Percentiles rank a stretch among this genome's conserved stretches.
phyloP scores from a whole-genome alignment of 1,140 invertebrate species.

The Achroia grisella region DNA sequence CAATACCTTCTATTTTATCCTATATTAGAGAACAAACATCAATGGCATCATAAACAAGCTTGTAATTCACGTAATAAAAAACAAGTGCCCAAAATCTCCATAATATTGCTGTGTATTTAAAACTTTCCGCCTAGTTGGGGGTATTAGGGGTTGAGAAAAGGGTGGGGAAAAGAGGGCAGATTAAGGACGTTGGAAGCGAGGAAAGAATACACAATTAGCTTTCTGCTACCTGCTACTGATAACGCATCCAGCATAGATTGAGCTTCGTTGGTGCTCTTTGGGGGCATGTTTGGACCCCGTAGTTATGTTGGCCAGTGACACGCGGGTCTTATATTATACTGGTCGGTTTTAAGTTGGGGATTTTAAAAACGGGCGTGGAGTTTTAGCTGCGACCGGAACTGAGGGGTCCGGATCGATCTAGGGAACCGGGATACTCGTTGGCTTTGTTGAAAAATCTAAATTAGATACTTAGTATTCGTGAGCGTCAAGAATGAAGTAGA shows the following conservation, averaged over 20 bases:
- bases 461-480: slow-evolving; percentile 63
- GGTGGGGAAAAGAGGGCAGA: slow-evolving; percentile 50
- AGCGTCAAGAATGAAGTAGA: slow-evolving; percentile 26
- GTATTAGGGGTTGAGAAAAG: slow-evolving; percentile 21
- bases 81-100: slow-evolving; percentile 28
- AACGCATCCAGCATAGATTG: slow-evolving; percentile 45
- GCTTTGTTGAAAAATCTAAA: slow-evolving; percentile 65
- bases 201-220: slow-evolving; percentile 73
- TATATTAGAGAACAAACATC: neutral
- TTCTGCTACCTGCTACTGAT: slow-evolving; percentile 61
- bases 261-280: slow-evolving; percentile 21
- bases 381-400: slow-evolving; percentile 56
- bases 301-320: slow-evolving; percentile 13
- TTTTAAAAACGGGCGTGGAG: slow-evolving; percentile 54
- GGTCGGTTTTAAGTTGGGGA: slow-evolving; percentile 45
- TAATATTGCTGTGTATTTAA: slow-evolving; percentile 45
- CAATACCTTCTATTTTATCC: neutral
- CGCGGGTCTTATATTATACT: slow-evolving; percentile 19
- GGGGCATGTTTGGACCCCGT: slow-evolving; percentile 11
- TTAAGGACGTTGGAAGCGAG: slow-evolving; percentile 66
- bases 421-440: slow-evolving; percentile 47
- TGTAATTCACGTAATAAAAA: slow-evolving; percentile 26
- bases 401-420: slow-evolving; percentile 56
- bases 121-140: slow-evolving; percentile 63
- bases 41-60: slow-evolving; percentile 22